Evolutionary conservation across 2,113 vertebrate species (phyloP), one percentile per base, ranked within the genome.

Genomic region (Otus sunia): DNA sequence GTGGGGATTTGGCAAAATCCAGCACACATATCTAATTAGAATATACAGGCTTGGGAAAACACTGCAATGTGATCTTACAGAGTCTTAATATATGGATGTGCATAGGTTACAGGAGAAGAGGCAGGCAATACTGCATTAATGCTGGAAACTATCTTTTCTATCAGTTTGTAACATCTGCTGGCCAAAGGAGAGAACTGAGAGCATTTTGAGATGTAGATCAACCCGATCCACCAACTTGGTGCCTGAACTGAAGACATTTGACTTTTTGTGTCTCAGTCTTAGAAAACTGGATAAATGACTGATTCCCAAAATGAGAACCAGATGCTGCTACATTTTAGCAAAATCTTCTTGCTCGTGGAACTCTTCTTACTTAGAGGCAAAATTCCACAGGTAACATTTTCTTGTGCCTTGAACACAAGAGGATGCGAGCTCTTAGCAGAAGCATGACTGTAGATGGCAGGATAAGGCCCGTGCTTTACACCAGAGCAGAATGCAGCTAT

Each of bases 241-340:
- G 56, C 21, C 52, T 91, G 60, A 85, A 73, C 49, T 74, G 64
- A 96, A 92, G 43, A 82, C 1, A 47, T 96, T 91, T 72, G 68
- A 89, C 73, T 53, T 82, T 66, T 41, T 72, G 21, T 80, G n/a
- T 53, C 62, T 89, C 64, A n/a, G 26, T 49, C 15, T 18, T 59
- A 79, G 56, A 88, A 89, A 91, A 92, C 1, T 79, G 66, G 49
- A 79, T 76, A 73, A 88, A 87, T 56, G 34, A 25, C 36, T 49
- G 52, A 68, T 73, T 94, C 41, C 45, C 32, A 36, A 82, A 92
- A 92, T 73, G 58, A 90, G 81, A 95, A 94, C 53, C 94, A 95
- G 86, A 87, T 94, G 80, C 63, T 94, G 62, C n/a, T 86, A 39
- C 6, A 10, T 72, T 78, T 94, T 47, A 86, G 16, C 43, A 74